A percentile compares a stretch with the other conserved stretches of the same genome.
phyloP scores from a whole-genome alignment of 2,113 vertebrate genomes.

The Rhabdomys dilectus region DNA sequence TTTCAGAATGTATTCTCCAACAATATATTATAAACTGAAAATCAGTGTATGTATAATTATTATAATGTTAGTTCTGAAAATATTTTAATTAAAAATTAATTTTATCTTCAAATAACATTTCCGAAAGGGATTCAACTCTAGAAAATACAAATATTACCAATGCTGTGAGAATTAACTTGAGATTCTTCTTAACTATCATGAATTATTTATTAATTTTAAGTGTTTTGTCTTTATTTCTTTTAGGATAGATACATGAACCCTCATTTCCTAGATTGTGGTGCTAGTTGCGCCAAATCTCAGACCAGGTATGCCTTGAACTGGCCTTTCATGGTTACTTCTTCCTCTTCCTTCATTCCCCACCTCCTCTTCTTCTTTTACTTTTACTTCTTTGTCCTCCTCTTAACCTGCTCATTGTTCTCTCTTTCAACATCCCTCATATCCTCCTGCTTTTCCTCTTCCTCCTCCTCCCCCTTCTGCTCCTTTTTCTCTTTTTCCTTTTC shows the following conservation, averaged over 20 bases:
- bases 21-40: background rate
- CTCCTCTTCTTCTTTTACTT: no score
- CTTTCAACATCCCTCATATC: no score
- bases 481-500: no score
- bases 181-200: background rate
- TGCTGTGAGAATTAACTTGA: background rate
- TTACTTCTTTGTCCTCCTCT: background rate
- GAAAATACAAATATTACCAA: background rate
- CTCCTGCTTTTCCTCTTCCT: no score
- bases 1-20: background rate
- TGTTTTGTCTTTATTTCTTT: background rate
- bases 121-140: background rate
- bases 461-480: no score
- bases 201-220: background rate
- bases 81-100: background rate
- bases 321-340: background rate
- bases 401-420: no score
- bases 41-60: background rate
- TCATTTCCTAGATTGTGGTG: background rate
- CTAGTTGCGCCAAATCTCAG: background rate
- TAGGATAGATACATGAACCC: background rate
- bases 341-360: background rate
- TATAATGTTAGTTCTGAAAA: conserved; percentile 27
- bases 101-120: background rate
- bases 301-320: background rate